phyloP scores from a whole-genome alignment of 2,797 vertebrate genomes.

The Xiphorhynchus erythropygius region DNA sequence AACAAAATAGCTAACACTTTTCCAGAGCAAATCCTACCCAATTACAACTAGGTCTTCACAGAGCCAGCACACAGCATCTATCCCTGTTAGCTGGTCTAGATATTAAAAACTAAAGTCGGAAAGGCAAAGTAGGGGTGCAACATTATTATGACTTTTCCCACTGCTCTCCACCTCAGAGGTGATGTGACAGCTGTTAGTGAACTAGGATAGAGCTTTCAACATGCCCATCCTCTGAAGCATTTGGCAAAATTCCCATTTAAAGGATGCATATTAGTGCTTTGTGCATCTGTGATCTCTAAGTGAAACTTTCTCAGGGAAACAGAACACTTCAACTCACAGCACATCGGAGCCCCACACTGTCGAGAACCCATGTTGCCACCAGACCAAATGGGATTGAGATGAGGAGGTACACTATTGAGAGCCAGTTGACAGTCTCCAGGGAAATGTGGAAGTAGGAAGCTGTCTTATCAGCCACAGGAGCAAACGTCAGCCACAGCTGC shows the following conservation, averaged over 20 bases:
- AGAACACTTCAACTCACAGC: constrained; percentile 77
- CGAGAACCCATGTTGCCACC: constrained; percentile 89
- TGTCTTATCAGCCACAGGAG: constrained; percentile 85
- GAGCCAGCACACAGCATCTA: background rate
- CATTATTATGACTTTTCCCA: background rate
- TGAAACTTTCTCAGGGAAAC: background rate
- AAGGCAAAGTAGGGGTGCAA: background rate
- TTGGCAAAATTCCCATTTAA: background rate
- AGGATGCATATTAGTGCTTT: background rate
- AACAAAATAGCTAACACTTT: background rate
- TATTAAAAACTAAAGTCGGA: background rate
- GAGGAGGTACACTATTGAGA: constrained; percentile 88
- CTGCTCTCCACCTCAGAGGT: background rate
- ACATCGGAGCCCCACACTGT: constrained; percentile 84
- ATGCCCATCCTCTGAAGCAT: background rate
- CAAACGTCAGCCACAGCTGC: constrained; percentile 90
- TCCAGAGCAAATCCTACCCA: background rate
- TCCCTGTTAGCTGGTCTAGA: background rate
- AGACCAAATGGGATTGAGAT: constrained; percentile 86
- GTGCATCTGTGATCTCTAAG: background rate
- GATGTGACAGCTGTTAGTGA: background rate
- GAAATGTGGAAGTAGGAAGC: constrained; percentile 77
- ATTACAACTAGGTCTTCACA: background rate
- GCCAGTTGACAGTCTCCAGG: constrained; percentile 84
- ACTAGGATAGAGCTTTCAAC: background rate